Base-by-base conservation (phyloP, 2,888 invertebrate species). In the Archaeoteleia sp. region DNA sequence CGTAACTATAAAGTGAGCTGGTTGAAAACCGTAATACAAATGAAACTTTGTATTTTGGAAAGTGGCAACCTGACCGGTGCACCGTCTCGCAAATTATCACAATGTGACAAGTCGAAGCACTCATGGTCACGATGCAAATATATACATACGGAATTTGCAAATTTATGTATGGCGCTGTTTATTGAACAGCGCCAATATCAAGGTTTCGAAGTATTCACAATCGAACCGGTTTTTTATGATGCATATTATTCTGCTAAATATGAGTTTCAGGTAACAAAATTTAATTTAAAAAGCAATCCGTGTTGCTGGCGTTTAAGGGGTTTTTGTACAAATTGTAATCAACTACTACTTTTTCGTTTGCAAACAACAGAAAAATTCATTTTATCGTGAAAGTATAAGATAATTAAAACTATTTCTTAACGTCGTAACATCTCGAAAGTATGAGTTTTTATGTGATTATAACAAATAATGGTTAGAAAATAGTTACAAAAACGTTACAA, bases 91-190 rank as follows among this genome's bases (percentile, higher is more conserved):
- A 51, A 51, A 51, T 51, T 51, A 15, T 51, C 30, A n/a, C 29
- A 29, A 39, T 40, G 51, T 23, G 39, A 39, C 45, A 30, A 39
- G 39, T 39, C 39, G 51, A 4, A 1, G 27, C 25, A 12, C 25
- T 25, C 25, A 25, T 25, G 13, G 51, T 40, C 32, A 8, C 17
- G 32, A 53, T 53, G 40, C 40, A 53, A 53, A 53, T 53, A 17
- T 32, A 32, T 23, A 30, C 42, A 13, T 25, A 34, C 30, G 17
- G 51, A 40, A 32, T 42, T 54, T 54, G 53, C 42, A 42, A 32
- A 42, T 54, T 54, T 54, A 54, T 34, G 42, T 34, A 32, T 30
- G 17, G 10, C 45, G 30, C 45, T 23, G 37, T 37, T 35, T 35
- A 15, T 5, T 29, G 14, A 13, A 8, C 4, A 23, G 25, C 53